A percentile compares a stretch with the other conserved stretches of the same genome.
phyloP scores from a whole-genome alignment of 92 coral and sea anemone genomes.

The Palythoa heliodiscus region DNA sequence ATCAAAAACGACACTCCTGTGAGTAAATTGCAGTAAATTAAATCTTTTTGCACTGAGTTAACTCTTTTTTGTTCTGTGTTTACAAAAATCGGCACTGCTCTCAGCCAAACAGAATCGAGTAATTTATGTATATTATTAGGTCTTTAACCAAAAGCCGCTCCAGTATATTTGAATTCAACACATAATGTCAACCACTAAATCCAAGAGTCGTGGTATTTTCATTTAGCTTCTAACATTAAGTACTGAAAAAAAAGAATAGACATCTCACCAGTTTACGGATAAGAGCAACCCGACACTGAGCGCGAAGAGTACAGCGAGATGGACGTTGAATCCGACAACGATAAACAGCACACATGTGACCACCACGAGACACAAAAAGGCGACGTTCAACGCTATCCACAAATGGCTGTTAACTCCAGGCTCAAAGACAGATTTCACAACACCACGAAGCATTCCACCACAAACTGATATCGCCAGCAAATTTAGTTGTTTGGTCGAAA shows the following conservation, averaged over 20 bases:
- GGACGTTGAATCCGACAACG: conserved; percentile 74
- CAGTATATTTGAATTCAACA: too few relatives aligned
- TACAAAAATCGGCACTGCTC: too few relatives aligned
- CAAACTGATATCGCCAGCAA: neutral
- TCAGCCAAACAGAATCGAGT: too few relatives aligned
- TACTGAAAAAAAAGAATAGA: neutral
- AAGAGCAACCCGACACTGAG: conserved; percentile 75
- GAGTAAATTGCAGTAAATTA: too few relatives aligned
- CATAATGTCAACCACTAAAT: too few relatives aligned
- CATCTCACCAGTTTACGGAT: conserved; percentile 87
- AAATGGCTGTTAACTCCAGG: conserved; percentile 87
- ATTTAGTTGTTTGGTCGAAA: neutral
- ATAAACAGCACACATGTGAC: conserved; percentile 62
- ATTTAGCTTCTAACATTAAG: too few relatives aligned
- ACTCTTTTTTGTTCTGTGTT: too few relatives aligned
- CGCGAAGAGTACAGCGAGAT: conserved; percentile 63
- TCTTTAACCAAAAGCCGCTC: too few relatives aligned
- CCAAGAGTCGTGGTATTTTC: too few relatives aligned
- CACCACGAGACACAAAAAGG: conserved; percentile 65
- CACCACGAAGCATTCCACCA: conserved; percentile 72
- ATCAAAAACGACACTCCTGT: too few relatives aligned
- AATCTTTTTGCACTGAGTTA: too few relatives aligned
- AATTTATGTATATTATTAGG: too few relatives aligned
- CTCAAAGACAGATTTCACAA: conserved; percentile 85
- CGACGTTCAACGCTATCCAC: conserved; percentile 72